Conservation (phyloP, 1,140 invertebrate species). For the Diorhabda carinulata region DNA sequence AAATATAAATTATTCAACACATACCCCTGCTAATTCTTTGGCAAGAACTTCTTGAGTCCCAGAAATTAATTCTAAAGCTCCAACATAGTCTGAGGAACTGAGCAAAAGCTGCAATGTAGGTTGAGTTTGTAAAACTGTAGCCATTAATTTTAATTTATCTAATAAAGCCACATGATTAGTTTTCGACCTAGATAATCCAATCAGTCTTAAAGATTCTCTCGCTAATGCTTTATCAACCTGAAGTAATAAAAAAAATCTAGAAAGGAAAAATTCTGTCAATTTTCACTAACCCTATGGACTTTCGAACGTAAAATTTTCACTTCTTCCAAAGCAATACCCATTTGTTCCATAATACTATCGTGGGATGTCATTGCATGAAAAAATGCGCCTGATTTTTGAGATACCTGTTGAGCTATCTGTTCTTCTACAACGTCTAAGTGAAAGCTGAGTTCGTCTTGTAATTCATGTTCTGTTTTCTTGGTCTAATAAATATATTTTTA, state of each 20-base stretch:
- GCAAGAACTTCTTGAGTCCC: constrained; percentile 93
- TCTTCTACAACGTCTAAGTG: constrained; percentile 95
- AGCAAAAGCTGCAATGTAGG: constrained; percentile 92
- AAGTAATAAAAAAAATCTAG: neutral
- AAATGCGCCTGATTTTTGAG: constrained; percentile 93
- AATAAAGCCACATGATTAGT: constrained; percentile 61
- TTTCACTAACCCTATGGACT: constrained; percentile 57
- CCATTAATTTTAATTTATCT: constrained; percentile 85
- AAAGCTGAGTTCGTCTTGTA: constrained; percentile 76
- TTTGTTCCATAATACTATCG: constrained; percentile 86
- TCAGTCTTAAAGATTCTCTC: constrained; percentile 72
- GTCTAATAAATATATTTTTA: constrained; percentile 24
- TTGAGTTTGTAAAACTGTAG: constrained; percentile 95
- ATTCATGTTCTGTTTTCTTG: constrained; percentile 47
- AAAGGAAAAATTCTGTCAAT: neutral
- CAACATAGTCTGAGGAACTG: constrained; percentile 95
- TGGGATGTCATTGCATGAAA: constrained; percentile 97
- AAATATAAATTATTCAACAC: neutral
- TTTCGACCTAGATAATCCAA: constrained; percentile 62
- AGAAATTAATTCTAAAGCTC: constrained; percentile 92
- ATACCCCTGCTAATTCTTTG: constrained; percentile 75
- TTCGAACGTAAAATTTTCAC: constrained; percentile 65
- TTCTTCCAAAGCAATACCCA: constrained; percentile 75
- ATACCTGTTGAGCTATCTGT: constrained; percentile 91
- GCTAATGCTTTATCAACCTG: constrained; percentile 69